Percentiles rank a stretch among this genome's conserved stretches.
Evolutionary conservation across 1,140 invertebrate species (phyloP).

Genomic region (Sycophaga agraensis): DNA sequence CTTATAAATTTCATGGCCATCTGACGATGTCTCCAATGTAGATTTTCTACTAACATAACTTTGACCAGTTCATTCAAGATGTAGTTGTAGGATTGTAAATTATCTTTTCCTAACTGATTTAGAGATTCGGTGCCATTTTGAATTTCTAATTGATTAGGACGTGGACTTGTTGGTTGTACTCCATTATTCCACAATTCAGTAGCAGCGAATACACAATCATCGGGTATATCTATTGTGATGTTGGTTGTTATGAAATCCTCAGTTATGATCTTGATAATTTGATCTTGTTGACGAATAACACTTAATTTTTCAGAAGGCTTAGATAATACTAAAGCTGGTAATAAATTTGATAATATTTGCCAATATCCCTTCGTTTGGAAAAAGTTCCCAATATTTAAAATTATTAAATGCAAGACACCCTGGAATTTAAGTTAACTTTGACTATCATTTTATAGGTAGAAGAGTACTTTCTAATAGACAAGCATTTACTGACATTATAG

Average conservation of each 20-base stretch:
- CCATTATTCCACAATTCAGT: slow-evolving; percentile 50
- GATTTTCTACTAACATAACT: slow-evolving; percentile 66
- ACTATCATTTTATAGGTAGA: neutral
- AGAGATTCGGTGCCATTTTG: slow-evolving; percentile 50
- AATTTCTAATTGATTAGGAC: slow-evolving; percentile 49
- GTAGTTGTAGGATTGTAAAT: slow-evolving; percentile 62
- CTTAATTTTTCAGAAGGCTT: slow-evolving; percentile 80
- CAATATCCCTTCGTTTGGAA: slow-evolving; percentile 65
- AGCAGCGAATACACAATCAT: slow-evolving; percentile 58
- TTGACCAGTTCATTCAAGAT: slow-evolving; percentile 66
- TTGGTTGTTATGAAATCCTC: slow-evolving; percentile 61
- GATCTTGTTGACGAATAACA: slow-evolving; percentile 73
- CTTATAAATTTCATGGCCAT: slow-evolving; percentile 74
- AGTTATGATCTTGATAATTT: slow-evolving; percentile 54
- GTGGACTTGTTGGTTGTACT: slow-evolving; percentile 34
- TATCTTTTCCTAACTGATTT: slow-evolving; percentile 49
- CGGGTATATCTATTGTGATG: slow-evolving; percentile 61
- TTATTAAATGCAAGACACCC: slow-evolving; percentile 61
- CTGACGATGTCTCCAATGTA: slow-evolving; percentile 80
- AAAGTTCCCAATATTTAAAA: slow-evolving; percentile 67
- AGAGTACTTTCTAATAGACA: too few species aligned
- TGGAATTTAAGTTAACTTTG: neutral
- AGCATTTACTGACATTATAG: slow-evolving; percentile 72
- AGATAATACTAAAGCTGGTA: slow-evolving; percentile 73
- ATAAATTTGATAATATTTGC: slow-evolving; percentile 68